Percentiles rank a stretch among this genome's conserved stretches.
Conservation (phyloP, 2,113 vertebrate species). For the Gymnogyps californianus region DNA sequence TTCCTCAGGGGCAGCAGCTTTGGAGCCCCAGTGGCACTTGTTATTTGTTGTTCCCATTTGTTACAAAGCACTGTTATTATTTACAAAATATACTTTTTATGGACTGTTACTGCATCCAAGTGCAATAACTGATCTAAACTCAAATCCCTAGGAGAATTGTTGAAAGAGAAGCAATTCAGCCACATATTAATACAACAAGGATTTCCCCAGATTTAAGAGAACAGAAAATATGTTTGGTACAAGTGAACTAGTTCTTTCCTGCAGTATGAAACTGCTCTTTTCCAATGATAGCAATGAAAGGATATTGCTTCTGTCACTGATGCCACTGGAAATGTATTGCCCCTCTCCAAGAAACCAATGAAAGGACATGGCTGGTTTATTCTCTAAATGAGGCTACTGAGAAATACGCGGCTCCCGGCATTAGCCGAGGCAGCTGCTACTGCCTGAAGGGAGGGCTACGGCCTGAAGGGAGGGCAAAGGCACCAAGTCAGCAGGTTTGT, state of each 20-base stretch:
- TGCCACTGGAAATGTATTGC: slow-evolving; percentile 48
- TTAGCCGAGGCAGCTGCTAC: background rate
- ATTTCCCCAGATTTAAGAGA: slow-evolving; percentile 41
- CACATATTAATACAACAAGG: slow-evolving; percentile 1
- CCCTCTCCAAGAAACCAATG: background rate
- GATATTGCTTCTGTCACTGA: slow-evolving; percentile 60
- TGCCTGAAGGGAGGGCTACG: background rate
- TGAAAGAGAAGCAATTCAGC: slow-evolving; percentile 37
- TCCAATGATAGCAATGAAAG: slow-evolving; percentile 44
- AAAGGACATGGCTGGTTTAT: slow-evolving; percentile 51
- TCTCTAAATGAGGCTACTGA: slow-evolving; percentile 16
- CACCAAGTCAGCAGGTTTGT: background rate
- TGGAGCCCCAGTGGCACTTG: background rate
- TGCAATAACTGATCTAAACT: slow-evolving; percentile 15
- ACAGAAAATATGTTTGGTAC: slow-evolving; percentile 10
- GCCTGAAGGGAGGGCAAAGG: background rate
- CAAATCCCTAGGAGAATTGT: slow-evolving; percentile 23
- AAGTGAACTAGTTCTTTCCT: slow-evolving; percentile 3
- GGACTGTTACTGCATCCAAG: background rate
- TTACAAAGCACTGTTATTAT: slow-evolving; percentile 3
- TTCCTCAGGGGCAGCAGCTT: background rate
- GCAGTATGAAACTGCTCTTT: slow-evolving; percentile 8
- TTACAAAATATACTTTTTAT: background rate
- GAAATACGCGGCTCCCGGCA: background rate
- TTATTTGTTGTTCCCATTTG: slow-evolving; percentile 24